Evolutionary conservation across 2,113 vertebrate genomes (phyloP).

Genomic region (Indicator indicator): DNA sequence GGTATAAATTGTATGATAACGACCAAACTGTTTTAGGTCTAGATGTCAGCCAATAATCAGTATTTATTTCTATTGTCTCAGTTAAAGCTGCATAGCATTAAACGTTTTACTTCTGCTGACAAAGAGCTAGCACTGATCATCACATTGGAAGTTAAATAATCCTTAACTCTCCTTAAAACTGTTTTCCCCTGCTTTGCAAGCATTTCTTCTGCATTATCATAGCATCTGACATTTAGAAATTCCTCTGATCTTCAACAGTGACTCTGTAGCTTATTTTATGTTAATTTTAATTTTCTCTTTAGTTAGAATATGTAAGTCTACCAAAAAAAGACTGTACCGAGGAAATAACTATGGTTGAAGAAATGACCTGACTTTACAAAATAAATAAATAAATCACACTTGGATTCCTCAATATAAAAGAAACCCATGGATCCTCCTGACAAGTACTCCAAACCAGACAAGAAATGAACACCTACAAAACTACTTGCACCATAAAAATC

Average conservation of each 20-base stretch:
- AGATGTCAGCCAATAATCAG: neutral
- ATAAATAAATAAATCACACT: neutral
- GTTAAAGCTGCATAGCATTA: neutral
- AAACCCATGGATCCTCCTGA: neutral
- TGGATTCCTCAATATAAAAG: neutral
- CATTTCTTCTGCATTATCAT: neutral
- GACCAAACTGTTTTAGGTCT: neutral
- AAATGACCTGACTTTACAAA: neutral
- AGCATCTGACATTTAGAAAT: neutral
- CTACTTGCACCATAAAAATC: neutral
- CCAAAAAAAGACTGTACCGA: neutral
- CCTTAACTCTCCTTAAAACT: neutral
- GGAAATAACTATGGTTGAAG: neutral
- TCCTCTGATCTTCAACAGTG: neutral
- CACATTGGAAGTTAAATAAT: neutral
- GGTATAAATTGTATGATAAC: accelerated
- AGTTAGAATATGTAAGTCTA: neutral
- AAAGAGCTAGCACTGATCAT: neutral
- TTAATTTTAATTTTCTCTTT: neutral
- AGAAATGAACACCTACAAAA: neutral
- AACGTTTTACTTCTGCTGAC: neutral
- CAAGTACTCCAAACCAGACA: neutral
- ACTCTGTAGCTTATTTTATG: neutral
- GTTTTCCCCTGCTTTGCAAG: neutral
- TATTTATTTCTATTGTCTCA: neutral